Conservation (phyloP, 1,140 invertebrate genomes). For the Drosophila subpulchrella region DNA sequence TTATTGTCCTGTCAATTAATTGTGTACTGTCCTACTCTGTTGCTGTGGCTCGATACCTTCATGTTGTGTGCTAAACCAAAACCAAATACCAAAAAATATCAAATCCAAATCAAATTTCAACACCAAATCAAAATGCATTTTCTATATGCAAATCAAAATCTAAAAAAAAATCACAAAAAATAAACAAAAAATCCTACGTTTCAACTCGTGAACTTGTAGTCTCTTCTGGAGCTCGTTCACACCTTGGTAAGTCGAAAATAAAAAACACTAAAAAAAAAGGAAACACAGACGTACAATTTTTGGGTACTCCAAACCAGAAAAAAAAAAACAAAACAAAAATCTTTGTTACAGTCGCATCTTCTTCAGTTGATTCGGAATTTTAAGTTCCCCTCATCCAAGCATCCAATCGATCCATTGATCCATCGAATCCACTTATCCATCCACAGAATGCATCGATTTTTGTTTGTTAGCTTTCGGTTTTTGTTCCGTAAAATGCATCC, state of each 20-base stretch:
- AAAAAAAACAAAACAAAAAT: constrained; percentile 42
- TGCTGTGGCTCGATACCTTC: constrained; percentile 86
- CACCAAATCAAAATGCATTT: constrained; percentile 68
- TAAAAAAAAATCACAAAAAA: constrained; percentile 50
- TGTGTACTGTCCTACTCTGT: constrained; percentile 87
- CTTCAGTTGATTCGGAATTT: constrained; percentile 47
- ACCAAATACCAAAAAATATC: constrained; percentile 51
- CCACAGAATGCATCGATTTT: constrained; percentile 39
- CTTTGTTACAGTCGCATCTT: constrained; percentile 55
- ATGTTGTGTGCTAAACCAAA: constrained; percentile 82
- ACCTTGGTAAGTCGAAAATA: constrained; percentile 92
- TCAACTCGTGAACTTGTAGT: constrained; percentile 87
- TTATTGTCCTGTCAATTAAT: constrained; percentile 86
- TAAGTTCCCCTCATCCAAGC: constrained; percentile 34
- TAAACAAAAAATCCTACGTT: constrained; percentile 68
- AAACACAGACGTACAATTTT: constrained; percentile 57
- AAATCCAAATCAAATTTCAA: constrained; percentile 62
- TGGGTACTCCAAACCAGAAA: constrained; percentile 37
- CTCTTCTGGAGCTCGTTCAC: constrained; percentile 98
- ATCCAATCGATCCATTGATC: constrained; percentile 17
- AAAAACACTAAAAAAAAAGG: constrained; percentile 55
- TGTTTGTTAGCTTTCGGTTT: constrained; percentile 34
- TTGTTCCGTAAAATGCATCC: constrained; percentile 24
- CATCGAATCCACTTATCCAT: constrained; percentile 29
- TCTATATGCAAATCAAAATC: constrained; percentile 56